Conservation (phyloP, 2,113 vertebrate species). For the Meriones unguiculatus region DNA sequence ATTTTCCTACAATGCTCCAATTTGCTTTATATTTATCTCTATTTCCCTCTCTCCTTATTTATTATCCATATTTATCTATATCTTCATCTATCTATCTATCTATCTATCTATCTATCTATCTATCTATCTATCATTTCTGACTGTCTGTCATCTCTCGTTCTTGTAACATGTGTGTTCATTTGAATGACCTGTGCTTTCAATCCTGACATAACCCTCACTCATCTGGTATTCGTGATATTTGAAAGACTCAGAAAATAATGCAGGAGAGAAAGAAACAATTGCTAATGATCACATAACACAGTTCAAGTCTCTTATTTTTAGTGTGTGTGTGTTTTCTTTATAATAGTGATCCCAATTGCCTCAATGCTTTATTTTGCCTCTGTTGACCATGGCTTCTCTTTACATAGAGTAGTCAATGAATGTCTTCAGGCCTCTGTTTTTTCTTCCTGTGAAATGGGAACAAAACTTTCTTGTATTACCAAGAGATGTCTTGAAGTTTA, state of each 20-base stretch:
- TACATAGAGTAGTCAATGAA: background rate
- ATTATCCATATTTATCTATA: background rate
- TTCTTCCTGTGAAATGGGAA: constrained; percentile 49
- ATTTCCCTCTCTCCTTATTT: background rate
- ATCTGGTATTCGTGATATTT: background rate
- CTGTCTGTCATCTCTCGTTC: background rate
- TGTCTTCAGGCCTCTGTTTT: constrained; percentile 45
- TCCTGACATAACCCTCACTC: background rate
- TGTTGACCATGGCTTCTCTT: background rate
- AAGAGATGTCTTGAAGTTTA: constrained; percentile 38
- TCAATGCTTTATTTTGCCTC: background rate
- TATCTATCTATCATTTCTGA: background rate
- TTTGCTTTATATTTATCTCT: background rate
- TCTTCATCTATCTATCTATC: background rate
- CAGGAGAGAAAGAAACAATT: background rate
- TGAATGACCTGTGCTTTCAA: background rate
- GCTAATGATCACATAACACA: background rate
- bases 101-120: background rate
- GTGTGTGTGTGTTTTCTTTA: background rate
- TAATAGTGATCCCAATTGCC: background rate
- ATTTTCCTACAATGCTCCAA: background rate
- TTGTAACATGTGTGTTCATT: background rate
- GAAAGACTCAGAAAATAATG: background rate
- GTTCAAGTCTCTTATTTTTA: background rate
- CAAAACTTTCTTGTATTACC: background rate